Evolutionary conservation across 2,797 vertebrate species (phyloP), one percentile per base, ranked within the genome.

Genomic region (Loriculus beryllinus): DNA sequence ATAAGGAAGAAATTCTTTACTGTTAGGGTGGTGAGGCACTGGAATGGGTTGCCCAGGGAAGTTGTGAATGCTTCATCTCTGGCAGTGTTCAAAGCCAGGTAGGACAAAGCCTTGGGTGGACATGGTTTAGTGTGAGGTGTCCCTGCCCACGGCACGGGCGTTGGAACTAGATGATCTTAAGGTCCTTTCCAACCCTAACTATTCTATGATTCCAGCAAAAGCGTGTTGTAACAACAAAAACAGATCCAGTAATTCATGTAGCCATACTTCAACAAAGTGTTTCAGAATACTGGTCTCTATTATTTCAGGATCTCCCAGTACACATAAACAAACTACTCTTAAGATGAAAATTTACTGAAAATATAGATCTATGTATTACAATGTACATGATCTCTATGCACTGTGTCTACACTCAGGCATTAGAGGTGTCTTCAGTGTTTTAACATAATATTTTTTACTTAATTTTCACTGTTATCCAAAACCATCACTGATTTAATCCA

Each of bases 311-410:
- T 65, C 14, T 54, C 28, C 22, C 22, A 48, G 35, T 13, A 76
- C 12, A 51, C 3, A 1, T 7, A 90, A 67, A 29, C 19, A 80
- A 86, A 39, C 5, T 22, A 49, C 4, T 33, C 7, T 63, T 47
- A 59, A 40, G 25, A 63, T 26, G 7, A 70, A 86, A 90, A 83
- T 8, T 37, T 29, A 60, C 33, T 67, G n/a, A 87, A 74, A 51
- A 23, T 11, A 25, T 5, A 47, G 54, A 62, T 9, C 25, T 22
- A 40, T 0, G 0, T 31, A 33, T 39, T 62, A 16, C 4, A 84
- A 25, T 40, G 59, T 37, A 59, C 0, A 0, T 29, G 45, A 51
- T 23, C 20, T 67, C 5, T 40, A 2, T 11, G 54, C 1, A 4
- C 47, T 59, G 45, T 12, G 23, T 23, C 54, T 62, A 23, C 23